Conservation (phyloP, 1,140 invertebrate species). For the Nebria ingens region DNA sequence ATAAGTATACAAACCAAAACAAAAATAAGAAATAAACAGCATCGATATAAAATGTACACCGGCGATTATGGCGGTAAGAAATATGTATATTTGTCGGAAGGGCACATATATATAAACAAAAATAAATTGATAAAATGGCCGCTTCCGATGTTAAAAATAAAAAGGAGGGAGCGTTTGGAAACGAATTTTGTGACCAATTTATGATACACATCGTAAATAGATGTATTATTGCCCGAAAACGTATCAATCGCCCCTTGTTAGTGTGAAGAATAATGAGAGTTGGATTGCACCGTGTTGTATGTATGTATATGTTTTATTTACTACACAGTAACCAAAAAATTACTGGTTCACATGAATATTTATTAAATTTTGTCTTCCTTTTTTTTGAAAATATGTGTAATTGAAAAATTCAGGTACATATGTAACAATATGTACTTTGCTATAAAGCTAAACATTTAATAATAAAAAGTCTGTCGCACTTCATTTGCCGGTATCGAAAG, state of each 20-base stretch:
- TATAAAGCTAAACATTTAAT: slow-evolving; percentile 10
- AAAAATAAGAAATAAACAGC: not conserved
- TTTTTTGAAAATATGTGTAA: not conserved
- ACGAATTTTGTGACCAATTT: not conserved
- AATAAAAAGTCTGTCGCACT: not conserved
- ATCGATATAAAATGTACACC: slow-evolving; percentile 2
- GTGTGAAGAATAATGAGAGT: too few species aligned
- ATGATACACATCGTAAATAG: too few species aligned
- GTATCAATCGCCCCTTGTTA: too few species aligned
- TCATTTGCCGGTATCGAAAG: not conserved
- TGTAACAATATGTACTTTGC: slow-evolving; percentile 4
- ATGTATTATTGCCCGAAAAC: too few species aligned
- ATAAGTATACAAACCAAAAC: too few species aligned
- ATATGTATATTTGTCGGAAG: not conserved
- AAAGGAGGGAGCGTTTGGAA: too few species aligned
- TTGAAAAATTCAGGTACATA: slow-evolving; percentile 8
- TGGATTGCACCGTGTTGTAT: not conserved
- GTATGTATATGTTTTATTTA: too few species aligned
- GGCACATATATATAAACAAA: too few species aligned
- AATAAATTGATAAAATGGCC: too few species aligned
- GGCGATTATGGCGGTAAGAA: not conserved
- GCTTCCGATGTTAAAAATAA: too few species aligned
- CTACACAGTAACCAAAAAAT: not conserved
- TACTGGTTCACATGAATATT: slow-evolving; percentile 2
- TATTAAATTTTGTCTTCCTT: too few species aligned